Evolutionary conservation across 2,888 invertebrate species (phyloP), one percentile per base, ranked within the genome.

Genomic region (Hipparchia sbordonii): DNA sequence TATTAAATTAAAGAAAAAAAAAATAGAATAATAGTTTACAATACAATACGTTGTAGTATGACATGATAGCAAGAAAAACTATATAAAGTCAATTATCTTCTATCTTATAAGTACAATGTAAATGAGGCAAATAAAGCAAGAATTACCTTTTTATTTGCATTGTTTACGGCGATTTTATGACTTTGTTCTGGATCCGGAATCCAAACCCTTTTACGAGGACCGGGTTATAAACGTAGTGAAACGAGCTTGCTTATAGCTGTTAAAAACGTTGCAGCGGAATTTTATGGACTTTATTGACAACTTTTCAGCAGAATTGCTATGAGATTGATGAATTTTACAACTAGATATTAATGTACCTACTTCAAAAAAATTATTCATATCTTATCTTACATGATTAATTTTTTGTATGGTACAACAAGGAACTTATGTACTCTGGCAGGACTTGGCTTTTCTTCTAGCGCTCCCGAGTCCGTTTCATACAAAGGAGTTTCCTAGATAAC

Each of bases 191-290:
- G 79, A 85, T 80, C 81, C 81, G 79, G 85, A 87, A 86, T 88
- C 87, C 86, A 86, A 89, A 84, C 81, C 82, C 80, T 84, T 89
- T 84, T 89, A 90, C 85, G 88, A 88, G 83, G 82, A 81, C 79
- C 80, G 72, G 77, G 85, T 81, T 82, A 83, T 89, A 89, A 89
- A 89, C 82, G 81, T 82, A 85, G 80, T 80, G 77, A 80, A 84
- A 84, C 84, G 84, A 85, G 82, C 81, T 82, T 80, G 83, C 78
- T 83, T 82, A 84, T 79, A 76, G 83, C 81, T 80, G 82, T 86
- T 87, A 87, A 87, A 86, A 86, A 82, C 51, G 10, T 60, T 70
- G 56, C 66, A 57, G 56, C 60, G n/a, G 51, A 67, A 67, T 66
- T 48, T 70, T 33, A 61, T 73, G 13, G 56, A 57, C 45, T 56